phyloP scores from a whole-genome alignment of 2,113 vertebrate genomes.

The Cyprinodon variegatus region DNA sequence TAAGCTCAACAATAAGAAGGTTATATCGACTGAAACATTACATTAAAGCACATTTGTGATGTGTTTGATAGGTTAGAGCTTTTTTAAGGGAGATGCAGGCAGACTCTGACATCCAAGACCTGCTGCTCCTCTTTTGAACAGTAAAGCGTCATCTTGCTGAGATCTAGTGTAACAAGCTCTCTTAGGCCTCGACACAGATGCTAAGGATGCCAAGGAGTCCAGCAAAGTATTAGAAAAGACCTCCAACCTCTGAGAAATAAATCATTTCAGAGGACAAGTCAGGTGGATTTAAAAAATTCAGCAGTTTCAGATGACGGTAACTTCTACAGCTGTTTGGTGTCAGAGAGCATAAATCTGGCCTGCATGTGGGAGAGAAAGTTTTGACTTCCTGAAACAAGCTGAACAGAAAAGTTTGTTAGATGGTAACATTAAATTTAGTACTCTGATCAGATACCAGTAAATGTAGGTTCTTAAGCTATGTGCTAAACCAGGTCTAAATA shows the following conservation, averaged over 20 bases:
- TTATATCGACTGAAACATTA: neutral
- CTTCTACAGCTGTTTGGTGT: neutral
- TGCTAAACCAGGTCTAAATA: too few species aligned
- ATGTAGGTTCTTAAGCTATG: neutral
- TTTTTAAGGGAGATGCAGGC: neutral
- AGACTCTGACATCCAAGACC: neutral
- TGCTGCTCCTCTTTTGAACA: neutral
- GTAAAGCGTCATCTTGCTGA: neutral
- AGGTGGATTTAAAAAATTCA: neutral
- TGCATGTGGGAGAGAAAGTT: neutral
- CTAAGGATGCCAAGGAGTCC: neutral
- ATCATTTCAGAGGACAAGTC: neutral
- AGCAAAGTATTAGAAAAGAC: neutral
- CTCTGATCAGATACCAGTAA: neutral
- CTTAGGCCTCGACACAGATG: neutral
- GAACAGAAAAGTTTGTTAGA: neutral
- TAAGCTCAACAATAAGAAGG: neutral
- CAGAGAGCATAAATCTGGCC: neutral
- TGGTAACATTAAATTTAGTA: neutral
- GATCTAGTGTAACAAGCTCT: neutral
- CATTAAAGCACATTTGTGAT: neutral
- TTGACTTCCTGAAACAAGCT: neutral
- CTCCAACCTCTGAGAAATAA: slow-evolving; percentile 2
- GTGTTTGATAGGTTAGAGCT: neutral
- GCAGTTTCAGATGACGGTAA: neutral